Base-by-base conservation (phyloP, 2,797 vertebrate species). In the Hoplostethus mediterraneus region DNA sequence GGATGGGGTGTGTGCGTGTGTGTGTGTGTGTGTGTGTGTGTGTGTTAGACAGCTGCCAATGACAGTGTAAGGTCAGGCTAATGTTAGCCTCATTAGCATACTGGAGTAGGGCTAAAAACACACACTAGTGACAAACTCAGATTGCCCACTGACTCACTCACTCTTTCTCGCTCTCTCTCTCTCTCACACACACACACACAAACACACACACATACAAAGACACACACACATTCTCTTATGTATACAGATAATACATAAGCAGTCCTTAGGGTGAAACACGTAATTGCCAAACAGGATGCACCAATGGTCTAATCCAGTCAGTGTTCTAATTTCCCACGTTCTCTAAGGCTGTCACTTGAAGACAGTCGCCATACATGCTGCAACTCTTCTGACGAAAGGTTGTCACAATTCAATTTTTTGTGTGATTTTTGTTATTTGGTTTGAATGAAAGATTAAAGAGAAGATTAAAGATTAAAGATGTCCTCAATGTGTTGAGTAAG, bases 61-160 rank as follows among this genome's bases (percentile, higher is more conserved):
- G 86, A 75, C 83, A 80, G 77, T 48, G 61, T 71, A 12, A 44
- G 70, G 65, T 74, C 64, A 64, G 53, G 67, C 73, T 77, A 72
- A 72, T 75, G 33, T 80, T 79, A 87, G 70, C 54, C 62, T 79
- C 42, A 75, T 86, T 67, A 67, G 12, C 78, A 73, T 70, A 40
- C 17, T 36, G 62, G 63, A 77, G 67, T 12, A 61, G 42, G 67
- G 71, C 58, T 57, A 36, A 55, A 72, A 78, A 71, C 63, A 71
- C 62, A 70, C 57, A 21, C 21, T 40, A 40, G 33, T 30, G 40
- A 75, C 30, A 36, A 40, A 9, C 55, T 52, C 21, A 52, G 31
- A 16, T 33, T 8, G 31, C 28, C 16, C 30, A 17, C 30, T 10
- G 13, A 59, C 60, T 52, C 25, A 2, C 53, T 52, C 4, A 30